Base-by-base conservation (phyloP, 2,888 invertebrate species). In the Diarsia mendica region DNA sequence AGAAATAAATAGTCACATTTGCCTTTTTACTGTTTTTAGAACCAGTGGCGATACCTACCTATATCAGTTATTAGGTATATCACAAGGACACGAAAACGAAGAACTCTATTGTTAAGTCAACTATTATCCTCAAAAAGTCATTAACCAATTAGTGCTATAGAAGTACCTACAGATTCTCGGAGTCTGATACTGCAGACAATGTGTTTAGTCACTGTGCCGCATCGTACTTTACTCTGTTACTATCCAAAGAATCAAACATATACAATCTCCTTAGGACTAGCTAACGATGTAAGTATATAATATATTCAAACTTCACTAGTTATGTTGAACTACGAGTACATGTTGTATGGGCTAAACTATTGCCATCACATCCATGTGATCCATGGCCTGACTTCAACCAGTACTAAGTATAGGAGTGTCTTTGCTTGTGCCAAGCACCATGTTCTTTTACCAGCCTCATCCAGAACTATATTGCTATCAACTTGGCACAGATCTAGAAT, bases 111-210 rank as follows among this genome's bases (percentile, higher is more conserved):
- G 18, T 77, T 44, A 18, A n/a, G 39, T n/a, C 11, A 15, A 48
- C 33, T n/a, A 49, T 76, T 66, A 65, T 49, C 55, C 49, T 63
- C 76, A 53, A 63, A 4, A 44, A n/a, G 18, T 77, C 49, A 2
- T 58, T 66, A 28, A n/a, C 77, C 67, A 75, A 75, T 77, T 58
- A 76, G 20, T 3, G 20, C 10, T 61, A 28, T 28, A 28, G 28
- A 28, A 28, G 28, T 28, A 28, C 28, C 28, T 28, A 61, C 8
- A 51, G 61, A 53, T 63, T 61, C 51, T 75, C 28, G 28, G 28
- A 61, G 75, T 18, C 49, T n/a, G n/a, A 33, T 33, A 3, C 46
- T 46, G 53, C 15, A 61, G 46, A 18, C 48, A 46, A 44, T 44
- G 5, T 72, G 20, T 23, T 53, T 55, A 23, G 53, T 72, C 10